Evolutionary conservation across 2,113 vertebrate genomes (phyloP), one percentile per base, ranked within the genome.

Genomic region (Triplophysa rosa): DNA sequence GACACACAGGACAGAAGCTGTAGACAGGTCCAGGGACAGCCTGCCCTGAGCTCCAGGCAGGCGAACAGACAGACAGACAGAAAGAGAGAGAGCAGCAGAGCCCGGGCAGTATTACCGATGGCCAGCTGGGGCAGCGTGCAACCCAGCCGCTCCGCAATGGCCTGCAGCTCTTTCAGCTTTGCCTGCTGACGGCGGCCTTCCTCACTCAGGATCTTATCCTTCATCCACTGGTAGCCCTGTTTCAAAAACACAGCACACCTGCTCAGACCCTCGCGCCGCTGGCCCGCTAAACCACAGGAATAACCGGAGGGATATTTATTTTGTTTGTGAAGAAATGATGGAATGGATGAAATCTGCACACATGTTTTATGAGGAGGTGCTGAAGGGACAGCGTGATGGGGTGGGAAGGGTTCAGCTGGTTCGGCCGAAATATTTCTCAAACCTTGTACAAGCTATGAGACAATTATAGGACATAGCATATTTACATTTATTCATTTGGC

Each of bases 191-290:
- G 92, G 63, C 95, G 91, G 42, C 95, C 95, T 88, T 96, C 95
- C 87, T 96, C 95, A 0, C 94, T 96, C 86, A 95, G 86, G 85
- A 96, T 95, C 87, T 95, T 95, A 89, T 96, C 95, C 84, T 96
- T 96, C 79, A 96, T 87, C 95, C 95, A 96, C 87, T 96, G 95
- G 90, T 94, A 94, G 40, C 93, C 93, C 93, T 94, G 88, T 77
- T 79, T 65, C 79, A 71, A 78, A 86, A 67, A 33, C 45, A 88
- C 75, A 86, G 79, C 71, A 82, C 71, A 86, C 67, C 75, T 76
- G 73, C 65, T 84, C 66, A 84, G 75, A 71, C 23, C 68, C 40
- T n/a, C 17, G n/a, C 68, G 19, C 70, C 47, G 26, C 6, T 37
- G 17, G 2, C 17, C 17, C 12, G 17, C 23, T 3, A 16, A 9